These are phyloP conservation scores for Aptenodytes forsteri DNA, from an alignment of 2,113 vertebrate genomes.

Conservation along the genomic window DNA sequence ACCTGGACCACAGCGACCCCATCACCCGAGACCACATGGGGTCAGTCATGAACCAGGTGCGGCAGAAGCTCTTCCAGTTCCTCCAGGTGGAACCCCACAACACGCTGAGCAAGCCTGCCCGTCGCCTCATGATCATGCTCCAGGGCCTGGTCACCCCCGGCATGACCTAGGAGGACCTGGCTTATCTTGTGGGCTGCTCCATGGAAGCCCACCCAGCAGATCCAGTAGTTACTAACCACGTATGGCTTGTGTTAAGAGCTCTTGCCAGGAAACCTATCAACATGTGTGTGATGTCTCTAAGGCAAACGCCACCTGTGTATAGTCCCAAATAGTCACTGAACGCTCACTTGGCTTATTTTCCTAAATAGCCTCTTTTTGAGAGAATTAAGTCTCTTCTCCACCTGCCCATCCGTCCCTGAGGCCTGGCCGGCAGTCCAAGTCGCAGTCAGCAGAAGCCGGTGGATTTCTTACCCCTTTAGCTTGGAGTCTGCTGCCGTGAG, in stretches of 20 bases:
- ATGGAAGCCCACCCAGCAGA: neutral
- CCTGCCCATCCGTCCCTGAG: neutral
- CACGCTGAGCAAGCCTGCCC: constrained; percentile 84
- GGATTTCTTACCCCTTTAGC: neutral
- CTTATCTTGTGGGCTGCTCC: neutral
- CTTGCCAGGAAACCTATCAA: neutral
- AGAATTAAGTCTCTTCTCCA: neutral
- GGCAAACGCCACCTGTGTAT: constrained; percentile 14
- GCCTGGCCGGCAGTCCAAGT: neutral
- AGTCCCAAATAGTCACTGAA: constrained; percentile 48
- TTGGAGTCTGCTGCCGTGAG: neutral
- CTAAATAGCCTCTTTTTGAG: constrained; percentile 33
- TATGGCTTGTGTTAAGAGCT: constrained; percentile 27
- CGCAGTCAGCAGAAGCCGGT: neutral
- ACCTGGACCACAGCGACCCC: constrained; percentile 93
- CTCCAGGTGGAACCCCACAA: constrained; percentile 91
- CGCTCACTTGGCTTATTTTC: constrained; percentile 61
- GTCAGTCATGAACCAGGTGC: constrained; percentile 89
- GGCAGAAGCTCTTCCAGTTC: constrained; percentile 92
- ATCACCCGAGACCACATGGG: constrained; percentile 97
- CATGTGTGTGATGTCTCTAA: constrained; percentile 20
- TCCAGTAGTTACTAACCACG: neutral
- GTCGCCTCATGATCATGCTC: constrained; percentile 95
- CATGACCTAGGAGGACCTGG: constrained; percentile 74
- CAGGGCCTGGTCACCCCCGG: constrained; percentile 88